Base-by-base conservation (phyloP, 2,888 invertebrate genomes). In the Pseudococcus jackbeardsleyi region DNA sequence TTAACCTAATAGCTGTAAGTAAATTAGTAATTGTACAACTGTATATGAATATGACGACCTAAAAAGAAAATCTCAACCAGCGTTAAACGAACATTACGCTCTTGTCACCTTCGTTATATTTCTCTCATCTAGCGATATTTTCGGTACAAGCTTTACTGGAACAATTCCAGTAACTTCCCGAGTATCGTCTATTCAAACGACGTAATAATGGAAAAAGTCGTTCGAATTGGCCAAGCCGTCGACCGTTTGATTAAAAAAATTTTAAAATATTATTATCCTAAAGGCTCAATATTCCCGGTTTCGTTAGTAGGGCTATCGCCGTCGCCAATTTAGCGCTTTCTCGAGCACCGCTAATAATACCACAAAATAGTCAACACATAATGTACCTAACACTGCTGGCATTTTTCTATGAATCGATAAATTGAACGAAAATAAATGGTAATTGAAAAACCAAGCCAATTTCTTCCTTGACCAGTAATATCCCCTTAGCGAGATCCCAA, bases 101-200 rank as follows among this genome's bases (percentile, higher is more conserved):
- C 68, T 72, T 72, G 68, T 72, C 68, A 72, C 68, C 68, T 72
- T 72, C 68, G 68, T 72, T 72, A 72, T 72, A 72, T 72, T 72
- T 72, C 68, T 72, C 68, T 72, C 68, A 72, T 72, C 68, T 72
- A 72, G 68, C 68, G 26, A 72, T 72, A 12, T 33, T 72, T 72
- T 72, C 68, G 33, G 68, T 72, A 72, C 68, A 72, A 72, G 68
- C 68, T 26, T 33, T 33, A 72, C 68, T 72, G 68, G 68, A 72
- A 72, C 68, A 72, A 72, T 72, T 72, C 68, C 68, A 72, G 68
- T 72, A 33, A 3, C 68, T 72, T 33, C 17, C 15, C 5, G 3
- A 33, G 59, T 59, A 59, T 59, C 59, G 19, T 72, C 68, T n/a
- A 33, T 33, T 72, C 68, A 33, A 5, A 6, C 33, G 12, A 33